Conservation (phyloP, 2,888 invertebrate genomes). For the Mellilla xanthometata region DNA sequence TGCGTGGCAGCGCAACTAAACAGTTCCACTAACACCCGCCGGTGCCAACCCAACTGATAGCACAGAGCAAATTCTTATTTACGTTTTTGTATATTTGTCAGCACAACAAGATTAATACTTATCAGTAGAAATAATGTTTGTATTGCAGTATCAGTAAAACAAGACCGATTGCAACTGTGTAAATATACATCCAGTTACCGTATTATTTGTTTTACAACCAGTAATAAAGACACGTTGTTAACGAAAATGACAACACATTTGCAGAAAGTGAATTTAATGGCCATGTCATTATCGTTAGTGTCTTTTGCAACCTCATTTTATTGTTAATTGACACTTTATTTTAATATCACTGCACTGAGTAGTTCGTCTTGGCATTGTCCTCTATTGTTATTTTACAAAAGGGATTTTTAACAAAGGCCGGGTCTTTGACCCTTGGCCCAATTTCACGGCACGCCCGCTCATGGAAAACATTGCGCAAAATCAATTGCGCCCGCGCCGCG, state of each 20-base stretch:
- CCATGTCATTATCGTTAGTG: neutral
- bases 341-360: conserved; percentile 17
- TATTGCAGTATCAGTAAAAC: conserved; percentile 9
- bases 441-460: conserved; percentile 38
- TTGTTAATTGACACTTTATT: conserved; percentile 9
- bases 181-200: conserved; percentile 32
- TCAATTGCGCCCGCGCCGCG: too few species aligned
- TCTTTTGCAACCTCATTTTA: neutral
- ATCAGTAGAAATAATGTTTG: conserved; percentile 10
- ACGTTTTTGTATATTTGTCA: conserved; percentile 16
- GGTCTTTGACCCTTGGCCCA: conserved; percentile 66
- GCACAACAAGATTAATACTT: conserved; percentile 2
- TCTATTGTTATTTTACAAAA: conserved; percentile 34
- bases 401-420: conserved; percentile 47
- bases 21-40: conserved; percentile 26
- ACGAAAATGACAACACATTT: conserved; percentile 13
- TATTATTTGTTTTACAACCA: conserved; percentile 21
- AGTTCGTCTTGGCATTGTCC: conserved; percentile 31
- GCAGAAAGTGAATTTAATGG: conserved; percentile 8
- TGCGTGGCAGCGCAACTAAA: conserved; percentile 37
- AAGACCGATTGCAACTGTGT: conserved; percentile 37
- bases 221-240: neutral
- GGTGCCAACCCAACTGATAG: conserved; percentile 37
- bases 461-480: conserved; percentile 30
- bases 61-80: conserved; percentile 29